Base-by-base conservation (phyloP, 2,797 vertebrate genomes). In the Urosaurus nigricauda region DNA sequence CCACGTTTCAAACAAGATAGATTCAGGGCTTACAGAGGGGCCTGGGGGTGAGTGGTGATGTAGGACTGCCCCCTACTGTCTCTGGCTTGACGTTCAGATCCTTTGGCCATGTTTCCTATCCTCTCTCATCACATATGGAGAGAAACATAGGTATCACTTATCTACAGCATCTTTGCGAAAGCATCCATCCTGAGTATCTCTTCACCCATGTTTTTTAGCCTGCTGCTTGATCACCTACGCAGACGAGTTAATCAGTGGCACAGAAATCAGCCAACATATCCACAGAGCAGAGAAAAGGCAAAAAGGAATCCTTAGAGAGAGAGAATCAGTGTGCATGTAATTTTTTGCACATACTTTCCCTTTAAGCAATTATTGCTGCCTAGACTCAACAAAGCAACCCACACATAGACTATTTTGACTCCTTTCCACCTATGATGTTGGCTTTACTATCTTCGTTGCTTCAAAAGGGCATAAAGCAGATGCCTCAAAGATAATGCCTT, bases 41-140 rank as follows among this genome's bases (percentile, higher is more conserved):
- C 0, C 80, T 19, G 37, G 32, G 88, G 90, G 58, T 17, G 84
- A 94, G 94, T 5, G 0, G 40, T 83, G 91, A 94, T 94, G 92
- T 58, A 86, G 24, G 92, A 94, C 93, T 91, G 95, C 94, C 96
- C 96, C 94, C 96, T 97, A 89, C 95, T 96, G 97, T 95, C 86
- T 83, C 3, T 8, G 11, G 71, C 86, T 83, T 84, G 87, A 24
- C 79, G 58, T 0, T 85, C 29, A 77, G 35, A n/a, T 83, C 43
- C 13, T 89, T 58, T 32, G 88, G 83, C 78, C 51, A 51, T 79
- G 83, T 1, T 71, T 87, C 75, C 24, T 40, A 32, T 5, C 60
- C 82, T 84, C 35, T 26, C 3, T 13, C 14, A 37, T 77, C 35
- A 47, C 17, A 7, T 29, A 40, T 77, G 71, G 51, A 56, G 21